These are phyloP conservation scores for Anolis carolinensis DNA, from an alignment of 2,113 vertebrate species.

Conservation along the genomic window DNA sequence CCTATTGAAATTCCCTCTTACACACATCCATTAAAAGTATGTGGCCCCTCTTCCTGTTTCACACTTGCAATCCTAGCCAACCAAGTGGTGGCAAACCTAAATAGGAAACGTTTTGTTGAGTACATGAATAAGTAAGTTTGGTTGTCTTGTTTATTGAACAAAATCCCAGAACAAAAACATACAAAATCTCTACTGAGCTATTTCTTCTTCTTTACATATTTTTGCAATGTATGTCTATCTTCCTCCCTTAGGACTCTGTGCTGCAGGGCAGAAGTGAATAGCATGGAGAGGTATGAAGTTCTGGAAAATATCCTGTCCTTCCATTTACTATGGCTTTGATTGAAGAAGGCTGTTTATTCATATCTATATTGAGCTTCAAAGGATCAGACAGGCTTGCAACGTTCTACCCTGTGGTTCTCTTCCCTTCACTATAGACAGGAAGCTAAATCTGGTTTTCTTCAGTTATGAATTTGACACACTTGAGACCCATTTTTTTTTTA, in stretches of 20 bases:
- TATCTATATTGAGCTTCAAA: slow-evolving; percentile 9
- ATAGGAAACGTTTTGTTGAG: not conserved
- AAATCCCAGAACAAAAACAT: slow-evolving; percentile 1
- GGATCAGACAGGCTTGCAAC: slow-evolving; percentile 29
- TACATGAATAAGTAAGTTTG: not conserved
- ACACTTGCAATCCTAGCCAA: no score
- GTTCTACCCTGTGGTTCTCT: slow-evolving; percentile 12
- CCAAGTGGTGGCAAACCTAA: no score
- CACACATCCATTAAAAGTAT: no score
- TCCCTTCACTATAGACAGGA: slow-evolving; percentile 19
- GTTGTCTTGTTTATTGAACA: not conserved
- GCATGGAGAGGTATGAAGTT: not conserved
- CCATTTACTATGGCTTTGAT: slow-evolving; percentile 16
- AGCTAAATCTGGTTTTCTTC: slow-evolving; percentile 30
- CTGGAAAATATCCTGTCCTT: slow-evolving; percentile 26
- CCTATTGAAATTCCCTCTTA: no score
- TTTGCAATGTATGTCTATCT: not conserved
- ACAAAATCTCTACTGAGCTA: not conserved
- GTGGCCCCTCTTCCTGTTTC: no score
- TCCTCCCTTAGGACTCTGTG: not conserved
- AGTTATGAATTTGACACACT: not conserved
- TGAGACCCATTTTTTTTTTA: not conserved
- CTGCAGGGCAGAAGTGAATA: slow-evolving; percentile 26
- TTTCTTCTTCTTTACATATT: slow-evolving; percentile 16
- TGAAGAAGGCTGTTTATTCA: slow-evolving; percentile 17